Conservation (phyloP, 2,888 invertebrate species). For the Caenorhabditis macrosperma region DNA sequence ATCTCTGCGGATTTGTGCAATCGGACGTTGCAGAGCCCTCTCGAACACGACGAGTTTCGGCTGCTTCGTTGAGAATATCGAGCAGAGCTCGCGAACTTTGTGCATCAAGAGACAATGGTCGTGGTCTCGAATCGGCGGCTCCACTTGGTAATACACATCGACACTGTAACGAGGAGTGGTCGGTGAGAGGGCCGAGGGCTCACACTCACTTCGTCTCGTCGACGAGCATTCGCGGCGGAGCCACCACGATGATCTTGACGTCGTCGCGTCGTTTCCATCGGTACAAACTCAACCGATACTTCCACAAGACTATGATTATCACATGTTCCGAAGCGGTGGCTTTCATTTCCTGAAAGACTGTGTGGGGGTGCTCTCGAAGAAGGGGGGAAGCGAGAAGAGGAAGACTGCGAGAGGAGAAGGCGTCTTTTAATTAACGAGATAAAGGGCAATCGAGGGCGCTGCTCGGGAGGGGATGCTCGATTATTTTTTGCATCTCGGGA, state of each 20-base stretch:
- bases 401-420: not conserved
- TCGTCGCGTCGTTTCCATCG: constrained; percentile 49
- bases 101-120: constrained; percentile 71
- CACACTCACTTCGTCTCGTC: constrained; percentile 69
- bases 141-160: constrained; percentile 75
- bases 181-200: too few species aligned
- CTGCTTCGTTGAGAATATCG: constrained; percentile 59
- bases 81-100: constrained; percentile 70
- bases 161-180: constrained; percentile 61
- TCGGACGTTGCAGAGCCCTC: constrained; percentile 67
- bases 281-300: constrained; percentile 70
- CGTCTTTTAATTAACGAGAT: constrained; percentile 39
- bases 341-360: not conserved
- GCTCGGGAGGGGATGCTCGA: constrained; percentile 15
- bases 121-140: constrained; percentile 73
- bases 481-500: constrained; percentile 44
- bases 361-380: not conserved
- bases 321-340: constrained; percentile 13
- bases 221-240: constrained; percentile 70
- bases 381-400: not conserved
- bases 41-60: constrained; percentile 75
- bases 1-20: constrained; percentile 74
- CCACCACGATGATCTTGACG: constrained; percentile 66
- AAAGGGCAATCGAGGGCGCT: constrained; percentile 40
- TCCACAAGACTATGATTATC: constrained; percentile 73